Evolutionary conservation across 1,140 invertebrate genomes (phyloP).

Genomic region (Polypedilum pembai): DNA sequence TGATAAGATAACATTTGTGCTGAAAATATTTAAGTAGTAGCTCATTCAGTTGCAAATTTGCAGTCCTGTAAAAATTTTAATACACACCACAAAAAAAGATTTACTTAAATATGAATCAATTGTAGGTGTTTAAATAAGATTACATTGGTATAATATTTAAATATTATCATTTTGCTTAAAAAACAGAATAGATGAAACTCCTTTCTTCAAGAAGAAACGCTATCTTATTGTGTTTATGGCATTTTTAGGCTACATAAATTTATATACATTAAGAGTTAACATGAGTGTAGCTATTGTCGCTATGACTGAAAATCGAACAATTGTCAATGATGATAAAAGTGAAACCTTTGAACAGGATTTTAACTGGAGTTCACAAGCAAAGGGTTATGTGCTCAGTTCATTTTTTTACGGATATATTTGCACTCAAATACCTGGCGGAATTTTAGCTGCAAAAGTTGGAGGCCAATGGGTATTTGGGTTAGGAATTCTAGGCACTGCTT

Average conservation of each 20-base stretch:
- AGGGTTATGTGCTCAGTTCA: slow-evolving; percentile 70
- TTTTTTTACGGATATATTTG: slow-evolving; percentile 72
- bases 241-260: slow-evolving; percentile 75
- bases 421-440: slow-evolving; percentile 58
- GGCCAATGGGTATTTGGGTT: slow-evolving; percentile 34
- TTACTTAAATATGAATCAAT: too few relatives aligned
- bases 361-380: slow-evolving; percentile 62
- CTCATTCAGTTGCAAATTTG: too few relatives aligned
- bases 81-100: too few relatives aligned
- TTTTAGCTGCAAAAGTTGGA: neutral
- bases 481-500: slow-evolving; percentile 64
- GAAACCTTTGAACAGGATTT: slow-evolving; percentile 57
- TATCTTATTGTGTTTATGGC: slow-evolving; percentile 63
- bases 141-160: too few relatives aligned
- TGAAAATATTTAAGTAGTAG: too few relatives aligned
- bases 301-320: slow-evolving; percentile 57
- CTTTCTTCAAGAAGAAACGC: slow-evolving; percentile 52
- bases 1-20: too few relatives aligned
- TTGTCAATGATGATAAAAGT: slow-evolving; percentile 47
- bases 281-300: slow-evolving; percentile 76
- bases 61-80: too few relatives aligned
- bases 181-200: neutral
- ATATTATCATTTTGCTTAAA: too few relatives aligned
- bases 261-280: slow-evolving; percentile 74
- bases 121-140: too few relatives aligned